Evolutionary conservation across 2,888 invertebrate species (phyloP).

Genomic region (Sesamia inferens): DNA sequence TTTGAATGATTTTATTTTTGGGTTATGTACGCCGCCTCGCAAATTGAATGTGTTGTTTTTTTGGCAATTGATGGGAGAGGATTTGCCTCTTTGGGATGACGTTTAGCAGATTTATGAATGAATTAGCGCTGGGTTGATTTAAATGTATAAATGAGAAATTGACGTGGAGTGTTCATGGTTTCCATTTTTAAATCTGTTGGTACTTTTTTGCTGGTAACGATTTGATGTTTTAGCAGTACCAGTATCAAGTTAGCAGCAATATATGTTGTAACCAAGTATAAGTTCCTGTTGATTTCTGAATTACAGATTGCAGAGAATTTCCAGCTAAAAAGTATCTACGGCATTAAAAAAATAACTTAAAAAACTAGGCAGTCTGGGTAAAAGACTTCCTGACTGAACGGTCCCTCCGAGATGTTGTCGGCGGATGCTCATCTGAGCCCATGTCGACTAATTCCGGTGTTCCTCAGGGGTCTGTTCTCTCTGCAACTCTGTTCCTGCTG

Average conservation of each 20-base stretch:
- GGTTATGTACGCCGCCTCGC: conserved; percentile 47
- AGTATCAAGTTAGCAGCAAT: background rate
- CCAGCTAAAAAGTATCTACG: background rate
- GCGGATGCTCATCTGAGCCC: too few relatives aligned
- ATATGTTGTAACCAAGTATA: background rate
- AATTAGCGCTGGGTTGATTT: conserved; percentile 45
- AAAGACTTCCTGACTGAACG: too few relatives aligned
- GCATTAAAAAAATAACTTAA: background rate
- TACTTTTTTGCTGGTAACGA: background rate
- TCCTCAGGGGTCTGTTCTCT: too few relatives aligned
- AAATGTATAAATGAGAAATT: conserved; percentile 17
- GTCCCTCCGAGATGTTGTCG: too few relatives aligned
- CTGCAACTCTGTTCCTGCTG: too few relatives aligned
- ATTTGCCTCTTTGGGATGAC: conserved; percentile 49
- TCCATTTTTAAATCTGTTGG: background rate
- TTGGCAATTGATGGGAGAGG: conserved; percentile 42
- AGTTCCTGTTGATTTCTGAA: too few relatives aligned
- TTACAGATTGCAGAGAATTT: background rate
- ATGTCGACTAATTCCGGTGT: too few relatives aligned
- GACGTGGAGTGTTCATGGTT: conserved; percentile 5
- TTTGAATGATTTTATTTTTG: conserved; percentile 65
- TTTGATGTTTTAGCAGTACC: background rate
- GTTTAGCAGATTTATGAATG: conserved; percentile 55
- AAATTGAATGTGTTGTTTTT: conserved; percentile 64
- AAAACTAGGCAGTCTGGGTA: background rate